phyloP scores from a whole-genome alignment of 64 coral and sea anemone genomes.

The Pocillopora damicornis region DNA sequence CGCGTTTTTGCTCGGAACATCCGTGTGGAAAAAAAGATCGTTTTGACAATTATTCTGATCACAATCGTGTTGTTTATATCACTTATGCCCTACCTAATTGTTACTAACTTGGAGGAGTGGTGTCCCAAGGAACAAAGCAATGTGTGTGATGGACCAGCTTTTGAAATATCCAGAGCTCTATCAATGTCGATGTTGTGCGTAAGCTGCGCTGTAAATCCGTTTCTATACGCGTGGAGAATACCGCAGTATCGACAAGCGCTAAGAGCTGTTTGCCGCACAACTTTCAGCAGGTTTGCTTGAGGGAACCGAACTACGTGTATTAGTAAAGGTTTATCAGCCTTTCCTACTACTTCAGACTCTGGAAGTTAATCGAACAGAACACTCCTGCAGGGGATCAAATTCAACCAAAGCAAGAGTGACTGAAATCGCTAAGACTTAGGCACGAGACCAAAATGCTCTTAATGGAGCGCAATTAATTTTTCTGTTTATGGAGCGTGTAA shows the following conservation, averaged over 20 bases:
- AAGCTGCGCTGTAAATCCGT: slow-evolving; percentile 59
- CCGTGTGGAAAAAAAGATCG: slow-evolving; percentile 58
- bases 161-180: slow-evolving; percentile 13
- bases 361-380: slow-evolving; percentile 20
- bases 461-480: too few species aligned
- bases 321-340: background rate
- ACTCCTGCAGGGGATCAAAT: background rate
- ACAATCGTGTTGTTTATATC: slow-evolving; percentile 58
- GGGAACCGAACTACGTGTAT: too few species aligned
- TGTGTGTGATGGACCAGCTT: slow-evolving; percentile 22
- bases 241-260: slow-evolving; percentile 57
- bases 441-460: too few species aligned
- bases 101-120: slow-evolving; percentile 29
- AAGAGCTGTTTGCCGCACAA: background rate
- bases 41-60: slow-evolving; percentile 54
- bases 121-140: slow-evolving; percentile 6
- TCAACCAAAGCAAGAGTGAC: background rate
- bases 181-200: slow-evolving; percentile 51
- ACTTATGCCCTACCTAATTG: slow-evolving; percentile 52
- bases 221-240: slow-evolving; percentile 68
- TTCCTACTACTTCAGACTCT: background rate
- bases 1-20: slow-evolving; percentile 32
- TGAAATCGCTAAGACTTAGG: background rate
- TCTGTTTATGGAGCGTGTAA: too few species aligned
- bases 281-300: background rate